Conservation (phyloP, 2,888 invertebrate genomes). For the Pyralis farinalis region DNA sequence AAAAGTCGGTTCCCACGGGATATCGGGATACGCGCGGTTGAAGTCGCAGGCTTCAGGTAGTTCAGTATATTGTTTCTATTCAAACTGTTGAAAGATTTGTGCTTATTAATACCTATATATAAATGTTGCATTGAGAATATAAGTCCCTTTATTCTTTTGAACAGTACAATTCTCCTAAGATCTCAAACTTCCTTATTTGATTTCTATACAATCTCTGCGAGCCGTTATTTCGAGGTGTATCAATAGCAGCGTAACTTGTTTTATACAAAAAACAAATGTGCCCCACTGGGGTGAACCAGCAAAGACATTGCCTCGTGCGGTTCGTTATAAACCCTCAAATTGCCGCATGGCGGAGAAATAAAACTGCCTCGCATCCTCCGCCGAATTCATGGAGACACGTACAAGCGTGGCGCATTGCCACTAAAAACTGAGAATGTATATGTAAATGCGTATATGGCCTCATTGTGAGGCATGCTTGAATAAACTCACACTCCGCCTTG, state of each 20-base stretch:
- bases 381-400: constrained; percentile 24
- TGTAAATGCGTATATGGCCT: not conserved
- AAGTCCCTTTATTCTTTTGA: too few relatives aligned
- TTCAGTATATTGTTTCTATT: too few relatives aligned
- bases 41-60: too few relatives aligned
- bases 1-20: too few relatives aligned
- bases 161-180: too few relatives aligned
- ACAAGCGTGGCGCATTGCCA: constrained; percentile 10
- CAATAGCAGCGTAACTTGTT: constrained; percentile 27
- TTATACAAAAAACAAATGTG: constrained; percentile 36
- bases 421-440: constrained; percentile 8
- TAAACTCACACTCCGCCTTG: not conserved
- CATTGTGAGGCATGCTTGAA: not conserved
- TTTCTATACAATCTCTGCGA: constrained; percentile 15
- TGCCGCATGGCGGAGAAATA: constrained; percentile 42
- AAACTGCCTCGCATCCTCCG: constrained; percentile 22
- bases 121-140: too few relatives aligned
- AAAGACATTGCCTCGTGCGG: constrained; percentile 36
- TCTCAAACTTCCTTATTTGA: constrained; percentile 11
- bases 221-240: constrained; percentile 15
- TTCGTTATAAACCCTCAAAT: constrained; percentile 54
- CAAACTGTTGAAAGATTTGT: too few relatives aligned
- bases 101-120: too few relatives aligned
- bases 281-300: constrained; percentile 17
- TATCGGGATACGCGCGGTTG: too few relatives aligned